Evolutionary conservation across 2,113 vertebrate species (phyloP), one percentile per base, ranked within the genome.

Genomic region (Porphyrio hochstetteri): DNA sequence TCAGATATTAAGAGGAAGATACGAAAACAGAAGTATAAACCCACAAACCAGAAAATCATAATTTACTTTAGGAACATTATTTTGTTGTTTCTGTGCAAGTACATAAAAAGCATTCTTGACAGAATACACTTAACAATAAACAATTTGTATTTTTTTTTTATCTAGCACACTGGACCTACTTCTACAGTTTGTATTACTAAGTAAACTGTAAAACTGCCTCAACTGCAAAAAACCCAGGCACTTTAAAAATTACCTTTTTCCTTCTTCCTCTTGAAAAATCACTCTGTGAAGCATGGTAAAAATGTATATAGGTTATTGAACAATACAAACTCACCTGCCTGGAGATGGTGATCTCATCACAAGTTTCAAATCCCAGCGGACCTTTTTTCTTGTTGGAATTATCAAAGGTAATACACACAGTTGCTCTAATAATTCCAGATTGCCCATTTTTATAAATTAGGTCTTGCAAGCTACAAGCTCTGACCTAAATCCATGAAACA

Each of bases 371-470:
- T 33, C 99, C 99, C 56, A 99, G 95, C 10, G 99, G 99, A 90
- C 99, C 99, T 86, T 96, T 97, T 64, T 98, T 99, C 97, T 99
- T 99, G 95, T 99, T 98, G 77, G 97, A 97, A 98, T 99, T 99
- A 97, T 99, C 99, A 97, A 99, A 99, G 9, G 97, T 99, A 79
- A 99, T 98, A 31, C 99, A 99, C 65, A 99, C 99, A 0, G 98
- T 98, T 31, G 99, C 99, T 96, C 99, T 99, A 64, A 97, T 98
- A 96, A 99, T 98, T 52, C 99, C 99, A 92, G 99, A 99, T 88
- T 99, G 99, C 4, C 99, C 99, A 61, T 98, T 99, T 97, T 99
- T 99, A 93, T 99, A 99, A 84, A 99, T 98, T 71, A 99, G 93
- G 86, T 99, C 99, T 87, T 99, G 99, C 19, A 99, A 97, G 91